These are phyloP conservation scores for Chironomus tentans DNA, from an alignment of 2,888 invertebrate genomes.

Conservation along the genomic window DNA sequence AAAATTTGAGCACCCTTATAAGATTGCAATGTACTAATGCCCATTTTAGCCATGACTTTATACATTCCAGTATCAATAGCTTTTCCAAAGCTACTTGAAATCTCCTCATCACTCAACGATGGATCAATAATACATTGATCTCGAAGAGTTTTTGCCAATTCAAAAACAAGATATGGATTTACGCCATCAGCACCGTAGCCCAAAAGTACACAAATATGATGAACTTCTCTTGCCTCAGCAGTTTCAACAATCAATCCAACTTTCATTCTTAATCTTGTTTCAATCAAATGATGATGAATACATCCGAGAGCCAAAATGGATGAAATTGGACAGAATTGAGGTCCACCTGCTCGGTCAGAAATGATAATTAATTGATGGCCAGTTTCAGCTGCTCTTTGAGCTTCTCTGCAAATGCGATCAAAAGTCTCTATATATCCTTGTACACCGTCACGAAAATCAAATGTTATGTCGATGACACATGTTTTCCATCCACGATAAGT, in stretches of 20 bases:
- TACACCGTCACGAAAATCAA: conserved; percentile 64
- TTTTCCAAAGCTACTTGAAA: conserved; percentile 79
- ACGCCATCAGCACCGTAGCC: conserved; percentile 97
- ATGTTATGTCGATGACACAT: conserved; percentile 81
- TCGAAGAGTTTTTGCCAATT: conserved; percentile 78
- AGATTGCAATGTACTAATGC: conserved; percentile 95
- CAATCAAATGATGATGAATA: conserved; percentile 91
- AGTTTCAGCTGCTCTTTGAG: conserved; percentile 64
- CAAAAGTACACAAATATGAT: conserved; percentile 90
- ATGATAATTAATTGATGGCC: conserved; percentile 80
- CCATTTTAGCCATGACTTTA: conserved; percentile 99
- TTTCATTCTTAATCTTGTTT: conserved; percentile 91
- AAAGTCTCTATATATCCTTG: conserved; percentile 71
- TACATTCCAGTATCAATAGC: conserved; percentile 86
- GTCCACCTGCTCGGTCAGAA: conserved; percentile 65
- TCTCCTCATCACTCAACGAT: conserved; percentile 63
- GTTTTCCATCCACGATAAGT: conserved; percentile 81
- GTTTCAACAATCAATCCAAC: conserved; percentile 92
- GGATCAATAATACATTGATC: conserved; percentile 77
- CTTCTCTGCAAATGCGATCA: conserved; percentile 67
- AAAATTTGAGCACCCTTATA: conserved; percentile 99
- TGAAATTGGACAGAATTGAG: conserved; percentile 62
- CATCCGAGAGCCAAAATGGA: conserved; percentile 81
- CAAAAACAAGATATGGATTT: conserved; percentile 94
- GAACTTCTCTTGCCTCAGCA: conserved; percentile 91